These are phyloP conservation scores for Caenorhabditis sulstoni DNA, from an alignment of 2,888 invertebrate species.

Conservation along the genomic window DNA sequence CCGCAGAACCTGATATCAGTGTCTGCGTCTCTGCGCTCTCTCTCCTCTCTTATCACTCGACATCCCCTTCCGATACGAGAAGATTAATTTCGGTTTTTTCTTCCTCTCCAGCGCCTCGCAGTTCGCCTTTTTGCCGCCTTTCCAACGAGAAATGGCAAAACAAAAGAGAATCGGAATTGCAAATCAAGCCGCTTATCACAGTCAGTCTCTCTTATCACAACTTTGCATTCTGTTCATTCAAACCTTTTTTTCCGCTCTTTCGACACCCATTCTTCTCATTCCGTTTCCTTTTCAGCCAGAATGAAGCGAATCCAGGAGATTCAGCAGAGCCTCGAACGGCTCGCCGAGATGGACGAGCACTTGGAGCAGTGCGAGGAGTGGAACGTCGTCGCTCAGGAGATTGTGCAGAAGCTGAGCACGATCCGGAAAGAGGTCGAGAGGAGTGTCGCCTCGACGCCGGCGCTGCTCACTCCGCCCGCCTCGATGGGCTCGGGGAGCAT, in stretches of 20 bases:
- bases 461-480: conserved; percentile 52
- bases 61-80: too few species aligned
- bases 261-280: not conserved
- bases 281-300: not conserved
- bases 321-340: conserved; percentile 35
- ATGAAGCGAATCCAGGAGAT: conserved; percentile 54
- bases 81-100: too few species aligned
- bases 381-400: conserved; percentile 52
- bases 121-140: too few species aligned
- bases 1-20: conserved; percentile 46
- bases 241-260: conserved; percentile 5
- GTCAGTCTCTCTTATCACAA: not conserved
- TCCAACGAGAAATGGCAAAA: not conserved
- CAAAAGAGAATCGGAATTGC: not conserved
- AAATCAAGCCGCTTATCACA: not conserved
- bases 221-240: too few species aligned
- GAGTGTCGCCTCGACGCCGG: conserved; percentile 19
- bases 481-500: conserved; percentile 58
- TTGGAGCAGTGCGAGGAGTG: conserved; percentile 58
- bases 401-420: conserved; percentile 45
- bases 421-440: conserved; percentile 52
- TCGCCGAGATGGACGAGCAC: conserved; percentile 45
- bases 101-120: too few species aligned
- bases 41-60: conserved; percentile 3
- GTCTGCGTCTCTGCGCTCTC: conserved; percentile 15